Conservation (phyloP, 2,797 vertebrate genomes). For the Neoniphon sammara region DNA sequence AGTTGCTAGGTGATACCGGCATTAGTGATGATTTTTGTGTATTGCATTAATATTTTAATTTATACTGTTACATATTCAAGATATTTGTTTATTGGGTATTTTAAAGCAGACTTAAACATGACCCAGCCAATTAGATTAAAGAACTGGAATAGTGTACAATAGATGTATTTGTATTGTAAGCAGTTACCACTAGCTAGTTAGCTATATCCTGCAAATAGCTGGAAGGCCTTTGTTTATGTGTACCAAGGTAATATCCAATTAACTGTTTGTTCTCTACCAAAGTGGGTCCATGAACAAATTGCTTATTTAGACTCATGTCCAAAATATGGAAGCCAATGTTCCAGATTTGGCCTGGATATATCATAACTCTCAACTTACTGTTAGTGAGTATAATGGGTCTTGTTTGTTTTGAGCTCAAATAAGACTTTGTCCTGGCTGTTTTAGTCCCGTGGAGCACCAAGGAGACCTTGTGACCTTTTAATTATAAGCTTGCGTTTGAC, state of each 20-base stretch:
- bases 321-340: constrained; percentile 14
- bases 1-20: too few relatives aligned
- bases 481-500: neutral
- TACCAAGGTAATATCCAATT: constrained; percentile 38
- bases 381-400: constrained; percentile 25
- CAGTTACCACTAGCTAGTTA: constrained; percentile 28
- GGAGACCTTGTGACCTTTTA: neutral
- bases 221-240: constrained; percentile 30
- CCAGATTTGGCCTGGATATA: constrained; percentile 12
- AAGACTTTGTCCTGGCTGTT: neutral
- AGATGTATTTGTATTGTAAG: constrained; percentile 10
- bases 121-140: too few relatives aligned
- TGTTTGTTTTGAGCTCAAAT: constrained; percentile 7
- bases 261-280: constrained; percentile 5
- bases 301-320: constrained; percentile 38
- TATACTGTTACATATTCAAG: too few relatives aligned
- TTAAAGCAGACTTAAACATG: too few relatives aligned
- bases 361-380: constrained; percentile 2
- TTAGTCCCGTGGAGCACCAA: neutral
- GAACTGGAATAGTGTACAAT: too few relatives aligned
- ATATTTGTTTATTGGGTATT: too few relatives aligned
- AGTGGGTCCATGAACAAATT: constrained; percentile 36
- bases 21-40: too few relatives aligned
- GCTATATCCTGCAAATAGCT: constrained; percentile 17
- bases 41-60: too few relatives aligned